Evolutionary conservation across 2,888 invertebrate genomes (phyloP), one percentile per base, ranked within the genome.

Genomic region (Lacanobia oleracea): DNA sequence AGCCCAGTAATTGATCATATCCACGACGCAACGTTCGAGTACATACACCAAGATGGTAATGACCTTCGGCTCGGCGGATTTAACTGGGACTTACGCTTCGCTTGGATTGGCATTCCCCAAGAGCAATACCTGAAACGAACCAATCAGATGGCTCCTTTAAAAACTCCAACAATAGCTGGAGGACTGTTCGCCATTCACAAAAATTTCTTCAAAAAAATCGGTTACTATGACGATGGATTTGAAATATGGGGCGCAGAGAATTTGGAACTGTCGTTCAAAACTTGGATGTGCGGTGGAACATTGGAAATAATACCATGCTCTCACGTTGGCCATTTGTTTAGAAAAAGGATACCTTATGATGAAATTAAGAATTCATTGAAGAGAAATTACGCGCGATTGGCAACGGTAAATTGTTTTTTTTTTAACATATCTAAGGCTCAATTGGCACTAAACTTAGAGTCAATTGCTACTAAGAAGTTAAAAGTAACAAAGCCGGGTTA

Each of bases 221-320:
- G 99, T 53, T 98, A 98, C 56, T 99, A 99, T 93, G 99, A 99
- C 94, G 98, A 98, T 50, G 99, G 98, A 16, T 99, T 99, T 95
- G 99, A 99, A 92, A 99, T 99, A 87, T 99, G 99, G 99, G 99
- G 99, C 67, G 99, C 99, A 56, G 99, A 99, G 93, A 99, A 99
- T 94, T 96, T 99, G 81, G 99, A 99, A 93, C 94, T 99, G 53
- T 99, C 99, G 2, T 99, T 99, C 94, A 99, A 99, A 97, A 98
- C 98, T 0, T 99, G 99, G 99, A 99, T 99, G 99, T 99, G 99
- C 89, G 99, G 99, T 50, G 99, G 99, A 7, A 98, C 98, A 0
- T 94, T 99, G 88, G 99, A 99, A 94, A 99, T 99, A 80, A 97
- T 99, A n/a, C 99, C 99, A 2, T 99, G 99, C 93, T 99, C 99